Evolutionary conservation across 2,797 vertebrate species (phyloP), one percentile per base, ranked within the genome.

Genomic region (Iguana delicatissima): DNA sequence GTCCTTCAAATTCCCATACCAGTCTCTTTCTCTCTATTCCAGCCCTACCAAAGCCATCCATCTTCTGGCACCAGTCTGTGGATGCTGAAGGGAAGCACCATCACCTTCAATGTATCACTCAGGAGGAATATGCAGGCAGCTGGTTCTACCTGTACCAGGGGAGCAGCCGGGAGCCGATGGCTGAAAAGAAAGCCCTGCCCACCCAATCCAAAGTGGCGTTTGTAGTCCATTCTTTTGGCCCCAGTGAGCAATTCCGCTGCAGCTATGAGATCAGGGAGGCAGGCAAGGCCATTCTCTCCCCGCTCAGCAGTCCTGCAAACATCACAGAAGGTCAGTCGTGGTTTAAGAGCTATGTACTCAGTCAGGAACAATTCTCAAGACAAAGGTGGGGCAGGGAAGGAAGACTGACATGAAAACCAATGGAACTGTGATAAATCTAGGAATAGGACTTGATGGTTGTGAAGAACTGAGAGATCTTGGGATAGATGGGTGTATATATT

Each of bases 1-100:
- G 67, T 69, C 4, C 20, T 69, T 13, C 29, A 29, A 32, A 32
- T 13, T 69, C 6, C 29, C 22, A 38, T 14, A 13, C 20, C 7
- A 13, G 12, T 62, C 74, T 18, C 1, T 73, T 22, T 10, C n/a
- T 67, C 14, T 90, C 50, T 42, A 42, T 82, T 55, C 52, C 52
- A 90, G 86, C 80, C 20, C 87, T 88, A 3, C 84, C 89, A 2
- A 86, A 85, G 20, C 84, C 92, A 7, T 84, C 90, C 62, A 86
- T 89, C 8, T 6, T 89, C 80, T 82, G 89, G 89, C 81, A 64
- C 16, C 57, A 35, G 38, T 46, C 67, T 35, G 20, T 46, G 46
- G 91, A 76, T 42, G 57, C 20, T 1, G 73, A 81, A 80, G 76
- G 35, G 16, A 80, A 87, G 35, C 24, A 64, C 9, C 67, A 69